Evolutionary conservation across 2,113 vertebrate species (phyloP).

Genomic region (Apistogramma diplotaenia): DNA sequence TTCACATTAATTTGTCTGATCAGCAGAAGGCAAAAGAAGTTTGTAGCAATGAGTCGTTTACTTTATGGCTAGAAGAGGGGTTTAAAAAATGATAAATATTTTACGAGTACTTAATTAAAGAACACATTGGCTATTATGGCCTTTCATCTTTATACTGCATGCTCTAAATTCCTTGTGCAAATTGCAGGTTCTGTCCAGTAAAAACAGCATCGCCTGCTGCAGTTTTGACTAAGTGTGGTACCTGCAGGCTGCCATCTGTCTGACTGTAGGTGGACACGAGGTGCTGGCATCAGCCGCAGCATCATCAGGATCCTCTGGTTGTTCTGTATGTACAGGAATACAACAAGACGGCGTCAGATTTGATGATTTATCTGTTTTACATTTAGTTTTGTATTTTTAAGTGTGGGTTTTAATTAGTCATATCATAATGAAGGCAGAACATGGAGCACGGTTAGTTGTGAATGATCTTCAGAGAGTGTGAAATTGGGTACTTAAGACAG

Average conservation of each 20-base stretch:
- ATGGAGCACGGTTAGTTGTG: neutral
- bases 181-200: neutral
- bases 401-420: neutral
- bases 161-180: neutral
- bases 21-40: neutral
- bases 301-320: conserved; percentile 9
- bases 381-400: neutral
- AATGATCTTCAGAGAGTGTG: neutral
- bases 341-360: neutral
- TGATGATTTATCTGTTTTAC: neutral
- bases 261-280: conserved; percentile 38
- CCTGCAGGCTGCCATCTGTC: conserved; percentile 42
- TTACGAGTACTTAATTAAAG: neutral
- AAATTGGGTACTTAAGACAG: neutral
- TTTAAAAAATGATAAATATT: neutral
- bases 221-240: conserved; percentile 24
- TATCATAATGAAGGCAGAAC: neutral
- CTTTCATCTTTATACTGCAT: neutral
- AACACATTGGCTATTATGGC: neutral
- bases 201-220: neutral
- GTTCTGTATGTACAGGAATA: neutral
- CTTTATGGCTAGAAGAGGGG: neutral
- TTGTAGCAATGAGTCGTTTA: neutral
- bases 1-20: neutral
- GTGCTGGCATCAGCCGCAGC: conserved; percentile 36